phyloP scores from a whole-genome alignment of 2,888 invertebrate genomes.

The Acleris laterana region DNA sequence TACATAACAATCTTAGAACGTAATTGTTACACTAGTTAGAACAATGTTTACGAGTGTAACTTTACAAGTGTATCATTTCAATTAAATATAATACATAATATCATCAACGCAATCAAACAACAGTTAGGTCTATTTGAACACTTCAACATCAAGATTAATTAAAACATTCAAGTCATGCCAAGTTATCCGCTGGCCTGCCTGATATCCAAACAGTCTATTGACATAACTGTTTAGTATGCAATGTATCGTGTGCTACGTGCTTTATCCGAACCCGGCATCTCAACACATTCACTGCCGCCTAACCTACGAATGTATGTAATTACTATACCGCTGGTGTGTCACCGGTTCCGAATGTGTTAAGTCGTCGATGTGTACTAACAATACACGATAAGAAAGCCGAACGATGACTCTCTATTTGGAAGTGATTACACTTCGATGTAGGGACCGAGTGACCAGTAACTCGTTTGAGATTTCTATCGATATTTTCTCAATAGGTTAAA shows the following conservation, averaged over 20 bases:
- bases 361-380: constrained; percentile 12
- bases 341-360: background rate
- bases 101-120: background rate
- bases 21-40: too few relatives aligned
- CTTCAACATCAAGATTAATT: constrained; percentile 14
- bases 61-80: background rate
- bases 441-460: background rate
- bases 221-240: constrained; percentile 34
- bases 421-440: background rate
- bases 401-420: constrained; percentile 10
- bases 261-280: constrained; percentile 24
- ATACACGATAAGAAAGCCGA: constrained; percentile 7
- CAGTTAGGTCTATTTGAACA: constrained; percentile 11
- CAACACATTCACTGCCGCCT: too few relatives aligned
- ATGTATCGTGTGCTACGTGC: constrained; percentile 31
- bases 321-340: too few relatives aligned
- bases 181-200: background rate
- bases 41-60: too few relatives aligned
- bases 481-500: background rate
- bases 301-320: too few relatives aligned
- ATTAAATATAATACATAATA: background rate
- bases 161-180: constrained; percentile 15
- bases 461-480: background rate
- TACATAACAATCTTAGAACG: too few relatives aligned
- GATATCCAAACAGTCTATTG: constrained; percentile 22